Conservation (phyloP, 2,888 invertebrate species). For the Saturnia japonica region DNA sequence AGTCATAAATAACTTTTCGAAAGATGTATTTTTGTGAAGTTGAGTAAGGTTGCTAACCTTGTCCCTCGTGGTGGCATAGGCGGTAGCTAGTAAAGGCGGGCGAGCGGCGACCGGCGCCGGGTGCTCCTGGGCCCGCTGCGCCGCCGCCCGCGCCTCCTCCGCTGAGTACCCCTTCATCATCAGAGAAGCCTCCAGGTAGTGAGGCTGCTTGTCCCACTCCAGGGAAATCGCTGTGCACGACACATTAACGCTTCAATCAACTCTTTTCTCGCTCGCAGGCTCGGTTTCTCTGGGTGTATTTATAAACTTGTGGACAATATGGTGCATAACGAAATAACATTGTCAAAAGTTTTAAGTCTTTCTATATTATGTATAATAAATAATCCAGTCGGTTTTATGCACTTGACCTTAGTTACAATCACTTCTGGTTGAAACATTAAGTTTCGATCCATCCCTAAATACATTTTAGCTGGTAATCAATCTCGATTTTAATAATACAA, state of each 20-base stretch:
- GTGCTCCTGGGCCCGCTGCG: conserved; percentile 53
- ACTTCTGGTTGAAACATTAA: too few species aligned
- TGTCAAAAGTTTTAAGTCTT: too few species aligned
- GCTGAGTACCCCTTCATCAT: conserved; percentile 88
- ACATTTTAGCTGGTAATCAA: not conserved
- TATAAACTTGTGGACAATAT: too few species aligned
- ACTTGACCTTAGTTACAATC: too few species aligned
- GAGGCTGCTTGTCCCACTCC: conserved; percentile 83
- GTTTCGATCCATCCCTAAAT: not conserved
- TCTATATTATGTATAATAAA: too few species aligned
- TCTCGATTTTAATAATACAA: not conserved
- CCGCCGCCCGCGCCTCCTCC: conserved; percentile 76
- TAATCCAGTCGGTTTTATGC: too few species aligned
- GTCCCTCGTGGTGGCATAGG: conserved; percentile 78
- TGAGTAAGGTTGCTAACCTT: conserved; percentile 48
- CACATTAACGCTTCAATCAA: not conserved
- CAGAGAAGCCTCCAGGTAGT: conserved; percentile 91
- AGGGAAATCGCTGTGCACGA: conserved; percentile 75
- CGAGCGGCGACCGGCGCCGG: conserved; percentile 58
- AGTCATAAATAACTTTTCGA: too few species aligned
- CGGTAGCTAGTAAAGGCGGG: conserved; percentile 78
- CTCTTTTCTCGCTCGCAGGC: not conserved
- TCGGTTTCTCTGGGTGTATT: too few species aligned
- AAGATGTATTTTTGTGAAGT: too few species aligned
- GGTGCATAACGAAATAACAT: too few species aligned